phyloP scores from a whole-genome alignment of 2,888 invertebrate genomes.

The Rugalucina vietnamica region DNA sequence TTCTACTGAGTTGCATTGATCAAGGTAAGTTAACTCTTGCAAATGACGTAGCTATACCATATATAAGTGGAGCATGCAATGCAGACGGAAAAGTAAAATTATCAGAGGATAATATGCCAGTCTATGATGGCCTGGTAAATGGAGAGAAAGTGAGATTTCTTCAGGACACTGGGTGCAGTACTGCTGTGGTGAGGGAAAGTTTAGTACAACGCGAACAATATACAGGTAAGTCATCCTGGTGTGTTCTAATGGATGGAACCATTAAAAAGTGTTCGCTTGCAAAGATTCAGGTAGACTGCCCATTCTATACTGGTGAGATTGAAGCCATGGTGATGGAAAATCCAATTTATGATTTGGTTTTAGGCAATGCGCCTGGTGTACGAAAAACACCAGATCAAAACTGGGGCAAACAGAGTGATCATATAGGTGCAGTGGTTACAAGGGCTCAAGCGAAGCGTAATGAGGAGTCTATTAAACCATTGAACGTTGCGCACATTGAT shows the following conservation, averaged over 20 bases:
- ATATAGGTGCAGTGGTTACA: not conserved
- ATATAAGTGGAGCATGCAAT: not conserved
- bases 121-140: conserved; percentile 16
- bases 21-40: not conserved
- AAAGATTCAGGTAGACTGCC: conserved; percentile 27
- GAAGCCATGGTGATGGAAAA: conserved; percentile 38
- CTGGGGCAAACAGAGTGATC: not conserved
- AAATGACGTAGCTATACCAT: not conserved
- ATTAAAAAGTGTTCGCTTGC: conserved; percentile 8
- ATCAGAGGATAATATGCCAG: not conserved
- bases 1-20: not conserved
- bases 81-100: not conserved
- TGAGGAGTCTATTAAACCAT: not conserved
- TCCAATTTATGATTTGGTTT: conserved; percentile 29
- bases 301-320: conserved; percentile 35
- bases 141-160: conserved; percentile 10
- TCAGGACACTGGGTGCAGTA: conserved; percentile 27
- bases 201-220: conserved; percentile 19
- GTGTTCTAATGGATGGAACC: conserved; percentile 31
- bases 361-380: conserved; percentile 19
- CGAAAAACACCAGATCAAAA: not conserved
- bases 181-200: conserved; percentile 8
- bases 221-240: conserved; percentile 5
- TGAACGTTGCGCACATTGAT: not conserved
- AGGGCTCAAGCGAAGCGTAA: not conserved